phyloP scores from a whole-genome alignment of 2,888 invertebrate species.

The Atethmia centrago region DNA sequence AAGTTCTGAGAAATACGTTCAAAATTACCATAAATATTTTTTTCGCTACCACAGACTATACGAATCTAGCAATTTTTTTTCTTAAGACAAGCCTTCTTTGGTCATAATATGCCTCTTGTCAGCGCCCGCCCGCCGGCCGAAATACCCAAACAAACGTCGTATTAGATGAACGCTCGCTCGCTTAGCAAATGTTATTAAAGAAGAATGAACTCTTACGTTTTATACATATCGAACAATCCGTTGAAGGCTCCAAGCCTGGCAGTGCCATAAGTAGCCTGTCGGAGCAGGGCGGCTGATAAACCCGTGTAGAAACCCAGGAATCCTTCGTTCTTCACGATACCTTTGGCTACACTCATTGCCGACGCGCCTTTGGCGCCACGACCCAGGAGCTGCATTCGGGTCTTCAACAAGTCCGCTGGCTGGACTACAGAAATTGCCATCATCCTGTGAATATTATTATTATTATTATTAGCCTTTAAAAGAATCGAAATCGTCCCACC shows the following conservation, averaged over 20 bases:
- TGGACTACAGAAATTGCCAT: slow-evolving; percentile 76
- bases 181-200: neutral
- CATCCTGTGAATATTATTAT: slow-evolving; percentile 71
- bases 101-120: too few species aligned
- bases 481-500: neutral
- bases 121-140: neutral
- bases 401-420: slow-evolving; percentile 79
- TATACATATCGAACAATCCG: slow-evolving; percentile 92
- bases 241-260: slow-evolving; percentile 98
- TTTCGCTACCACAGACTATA: too few species aligned
- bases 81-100: too few species aligned
- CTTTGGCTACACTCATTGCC: slow-evolving; percentile 93
- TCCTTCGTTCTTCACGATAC: slow-evolving; percentile 96
- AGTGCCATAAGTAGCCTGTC: slow-evolving; percentile 99
- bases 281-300: slow-evolving; percentile 96
- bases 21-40: too few species aligned
- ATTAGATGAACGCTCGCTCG: neutral
- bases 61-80: too few species aligned
- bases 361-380: slow-evolving; percentile 89
- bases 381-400: slow-evolving; percentile 89
- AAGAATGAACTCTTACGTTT: slow-evolving; percentile 37
- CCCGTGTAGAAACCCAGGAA: slow-evolving; percentile 96
- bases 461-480: slow-evolving; percentile 1
- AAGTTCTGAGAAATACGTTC: too few species aligned
- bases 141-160: neutral